Evolutionary conservation across 92 coral and sea anemone genomes (phyloP).

Genomic region (Umimayanthus chanpuru): DNA sequence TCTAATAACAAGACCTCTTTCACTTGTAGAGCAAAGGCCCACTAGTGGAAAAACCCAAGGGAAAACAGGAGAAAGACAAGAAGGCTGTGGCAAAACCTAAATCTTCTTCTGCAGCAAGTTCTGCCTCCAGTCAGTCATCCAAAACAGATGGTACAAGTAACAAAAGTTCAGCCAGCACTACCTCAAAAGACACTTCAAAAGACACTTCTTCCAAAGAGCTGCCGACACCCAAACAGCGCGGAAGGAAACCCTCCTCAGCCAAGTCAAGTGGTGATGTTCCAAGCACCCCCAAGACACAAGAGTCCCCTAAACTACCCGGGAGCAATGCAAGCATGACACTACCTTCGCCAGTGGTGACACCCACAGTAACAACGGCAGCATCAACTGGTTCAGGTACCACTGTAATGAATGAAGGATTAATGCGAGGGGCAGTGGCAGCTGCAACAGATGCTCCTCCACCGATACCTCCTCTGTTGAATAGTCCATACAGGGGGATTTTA

Average conservation of each 20-base stretch:
- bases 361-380: slow-evolving; percentile 42
- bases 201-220: slow-evolving; percentile 24
- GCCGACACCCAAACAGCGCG: slow-evolving; percentile 78
- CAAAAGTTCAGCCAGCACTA: slow-evolving; percentile 27
- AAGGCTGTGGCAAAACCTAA: slow-evolving; percentile 67
- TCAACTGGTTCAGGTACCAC: slow-evolving; percentile 51
- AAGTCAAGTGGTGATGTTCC: slow-evolving; percentile 56
- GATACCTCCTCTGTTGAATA: background rate
- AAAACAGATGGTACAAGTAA: slow-evolving; percentile 59
- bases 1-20: background rate
- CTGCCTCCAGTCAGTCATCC: slow-evolving; percentile 48
- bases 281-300: slow-evolving; percentile 41
- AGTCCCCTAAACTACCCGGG: slow-evolving; percentile 40
- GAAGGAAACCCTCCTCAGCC: slow-evolving; percentile 82
- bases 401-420: slow-evolving; percentile 24
- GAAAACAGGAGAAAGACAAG: slow-evolving; percentile 57
- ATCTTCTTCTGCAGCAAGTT: slow-evolving; percentile 64
- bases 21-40: slow-evolving; percentile 15
- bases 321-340: slow-evolving; percentile 25
- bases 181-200: slow-evolving; percentile 28
- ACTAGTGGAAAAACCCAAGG: slow-evolving; percentile 27
- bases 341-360: slow-evolving; percentile 38
- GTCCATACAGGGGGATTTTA: background rate
- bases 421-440: slow-evolving; percentile 46
- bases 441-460: background rate